Conservation (phyloP, 2,113 vertebrate genomes). For the Aphelocoma coerulescens region DNA sequence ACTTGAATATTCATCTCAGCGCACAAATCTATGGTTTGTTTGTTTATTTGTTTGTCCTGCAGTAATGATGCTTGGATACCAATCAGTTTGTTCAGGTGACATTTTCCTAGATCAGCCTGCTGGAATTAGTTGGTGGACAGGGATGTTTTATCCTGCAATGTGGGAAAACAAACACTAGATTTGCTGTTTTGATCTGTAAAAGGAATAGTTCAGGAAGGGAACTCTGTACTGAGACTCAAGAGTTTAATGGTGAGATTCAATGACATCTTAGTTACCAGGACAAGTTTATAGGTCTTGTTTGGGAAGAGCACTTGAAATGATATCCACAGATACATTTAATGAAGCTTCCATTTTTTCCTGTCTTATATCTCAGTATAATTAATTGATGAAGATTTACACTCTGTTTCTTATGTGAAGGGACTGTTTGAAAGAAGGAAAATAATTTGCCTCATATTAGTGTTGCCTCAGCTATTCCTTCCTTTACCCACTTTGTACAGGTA, state of each 20-base stretch:
- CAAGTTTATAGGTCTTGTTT: neutral
- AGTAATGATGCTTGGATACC: neutral
- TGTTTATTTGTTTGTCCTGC: neutral
- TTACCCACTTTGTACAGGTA: neutral
- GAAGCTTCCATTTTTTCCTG: neutral
- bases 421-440: neutral
- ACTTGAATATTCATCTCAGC: neutral
- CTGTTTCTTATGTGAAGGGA: neutral
- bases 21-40: neutral
- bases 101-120: neutral
- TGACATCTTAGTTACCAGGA: neutral
- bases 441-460: fast-evolving
- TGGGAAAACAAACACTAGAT: neutral
- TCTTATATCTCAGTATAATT: neutral
- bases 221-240: neutral
- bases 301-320: neutral
- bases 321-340: neutral
- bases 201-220: neutral
- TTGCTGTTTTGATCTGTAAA: neutral
- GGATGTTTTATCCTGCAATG: neutral
- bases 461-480: neutral
- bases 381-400: neutral
- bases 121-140: neutral
- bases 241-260: neutral
- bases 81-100: neutral